phyloP scores from a whole-genome alignment of 2,113 vertebrate species.

The Nematolebias whitei region DNA sequence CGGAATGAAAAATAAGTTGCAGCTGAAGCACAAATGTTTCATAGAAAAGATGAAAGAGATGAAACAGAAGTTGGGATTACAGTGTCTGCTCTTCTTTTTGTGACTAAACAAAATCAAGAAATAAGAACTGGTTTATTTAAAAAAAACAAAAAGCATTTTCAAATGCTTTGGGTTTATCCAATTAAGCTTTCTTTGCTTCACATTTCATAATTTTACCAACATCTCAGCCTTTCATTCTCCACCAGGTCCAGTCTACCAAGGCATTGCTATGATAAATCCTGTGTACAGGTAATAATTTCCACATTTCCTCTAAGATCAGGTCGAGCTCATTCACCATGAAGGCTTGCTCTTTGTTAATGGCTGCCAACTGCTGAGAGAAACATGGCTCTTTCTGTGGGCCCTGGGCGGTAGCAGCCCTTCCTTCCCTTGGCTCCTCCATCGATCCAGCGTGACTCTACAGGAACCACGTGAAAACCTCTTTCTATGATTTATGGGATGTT shows the following conservation, averaged over 20 bases:
- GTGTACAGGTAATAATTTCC: constrained; percentile 20
- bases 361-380: constrained; percentile 56
- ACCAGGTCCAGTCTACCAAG: constrained; percentile 1
- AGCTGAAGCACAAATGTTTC: background rate
- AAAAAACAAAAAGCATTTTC: too few relatives aligned
- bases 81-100: background rate
- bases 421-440: constrained; percentile 49
- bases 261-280: constrained; percentile 1
- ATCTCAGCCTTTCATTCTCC: background rate
- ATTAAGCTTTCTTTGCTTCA: too few relatives aligned
- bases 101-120: background rate
- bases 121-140: background rate
- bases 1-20: background rate
- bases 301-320: constrained; percentile 25
- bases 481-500: constrained; percentile 73
- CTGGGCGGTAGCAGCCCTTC: constrained; percentile 23
- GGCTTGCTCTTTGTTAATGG: constrained; percentile 29
- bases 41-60: background rate
- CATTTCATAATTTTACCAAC: background rate
- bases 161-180: too few relatives aligned
- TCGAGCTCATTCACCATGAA: constrained; percentile 34
- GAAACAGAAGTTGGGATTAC: background rate
- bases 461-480: constrained; percentile 65
- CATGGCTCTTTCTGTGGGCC: constrained; percentile 41
- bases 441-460: constrained; percentile 67